A percentile compares a stretch with the other conserved stretches of the same genome.
phyloP scores from a whole-genome alignment of 2,797 vertebrate genomes.

The Botia almorhae region DNA sequence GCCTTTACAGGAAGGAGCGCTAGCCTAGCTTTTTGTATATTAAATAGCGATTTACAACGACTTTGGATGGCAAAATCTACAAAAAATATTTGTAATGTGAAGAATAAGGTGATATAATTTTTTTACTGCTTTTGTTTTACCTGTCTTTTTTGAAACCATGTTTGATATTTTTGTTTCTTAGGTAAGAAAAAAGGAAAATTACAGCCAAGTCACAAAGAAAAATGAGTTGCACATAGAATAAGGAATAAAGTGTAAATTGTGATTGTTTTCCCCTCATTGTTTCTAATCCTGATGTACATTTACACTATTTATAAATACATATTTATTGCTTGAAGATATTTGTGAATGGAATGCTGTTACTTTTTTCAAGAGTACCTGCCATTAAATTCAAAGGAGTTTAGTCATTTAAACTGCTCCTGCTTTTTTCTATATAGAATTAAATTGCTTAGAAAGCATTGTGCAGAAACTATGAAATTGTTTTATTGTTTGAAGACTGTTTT shows the following conservation, averaged over 20 bases:
- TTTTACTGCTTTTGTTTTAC: conserved; percentile 88
- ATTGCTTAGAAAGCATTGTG: conserved; percentile 97
- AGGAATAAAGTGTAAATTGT: conserved; percentile 90
- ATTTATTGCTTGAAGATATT: conserved; percentile 99
- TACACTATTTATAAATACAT: conserved; percentile 99
- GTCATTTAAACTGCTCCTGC: conserved; percentile 90
- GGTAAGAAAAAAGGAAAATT: conserved; percentile 77
- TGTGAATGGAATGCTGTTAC: conserved; percentile 99
- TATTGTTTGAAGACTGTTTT: conserved; percentile 91
- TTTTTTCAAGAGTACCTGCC: conserved; percentile 98
- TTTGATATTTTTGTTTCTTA: conserved; percentile 84
- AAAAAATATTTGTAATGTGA: conserved; percentile 86
- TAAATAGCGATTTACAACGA: conserved; percentile 92
- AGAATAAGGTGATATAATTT: conserved; percentile 85
- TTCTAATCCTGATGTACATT: conserved; percentile 99
- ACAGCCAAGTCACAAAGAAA: conserved; percentile 95
- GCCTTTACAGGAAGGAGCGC: conserved; percentile 77
- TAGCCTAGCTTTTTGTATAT: conserved; percentile 92
- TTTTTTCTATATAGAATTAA: conserved; percentile 98
- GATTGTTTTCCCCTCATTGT: conserved; percentile 83
- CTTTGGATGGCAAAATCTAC: conserved; percentile 83
- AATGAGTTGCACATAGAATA: conserved; percentile 97
- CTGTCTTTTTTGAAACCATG: conserved; percentile 78
- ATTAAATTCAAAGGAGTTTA: conserved; percentile 97
- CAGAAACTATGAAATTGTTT: conserved; percentile 93